Evolutionary conservation across 2,888 invertebrate genomes (phyloP), one percentile per base, ranked within the genome.

Genomic region (Gibbula magus): DNA sequence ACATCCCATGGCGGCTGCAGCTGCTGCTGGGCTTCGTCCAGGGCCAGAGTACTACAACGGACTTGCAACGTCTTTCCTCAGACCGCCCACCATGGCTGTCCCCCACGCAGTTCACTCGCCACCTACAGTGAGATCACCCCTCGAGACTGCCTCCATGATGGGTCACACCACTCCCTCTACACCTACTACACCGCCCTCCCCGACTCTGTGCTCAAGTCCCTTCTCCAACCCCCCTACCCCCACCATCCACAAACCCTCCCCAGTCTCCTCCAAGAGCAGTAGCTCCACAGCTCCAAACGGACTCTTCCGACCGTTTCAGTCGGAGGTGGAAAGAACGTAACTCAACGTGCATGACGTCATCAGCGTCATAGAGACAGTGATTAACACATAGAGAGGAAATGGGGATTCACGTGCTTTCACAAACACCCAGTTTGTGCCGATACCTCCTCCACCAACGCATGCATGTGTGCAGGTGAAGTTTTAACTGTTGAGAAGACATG

Each of bases 221-320:
- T 61, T 52, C 20, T 54, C 56, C 5, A 54, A 35, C 35, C 29
- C 81, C 0, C 45, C 75, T 29, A 52, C 39, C 3, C 7, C 75
- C 66, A 53, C 54, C 45, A 53, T 45, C 67, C 52, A 56, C 75
- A 56, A 66, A 8, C 29, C 78, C 25, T 39, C 67, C n/a, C 35
- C 78, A 35, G 66, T 51, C 22, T 56, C 70, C 18, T 70, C 70
- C 18, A 79, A 77, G 51, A 66, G 75, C 53, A 74, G 76, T 73
- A 79, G 78, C 39, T 82, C 82, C 22, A 82, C 78, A 7, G 82
- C 82, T 2, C 82, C 82, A n/a, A 82, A 82, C 51, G 82, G 82
- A 78, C 82, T 82, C 20, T 82, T 82, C 73, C 51, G 82, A 16
- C 82, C 82, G 7, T 82, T 82, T 35, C 82, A 82, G 75, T 82